Percentiles rank a stretch among this genome's conserved stretches.
Evolutionary conservation across 2,797 vertebrate species (phyloP).

Genomic region (Falco cherrug): DNA sequence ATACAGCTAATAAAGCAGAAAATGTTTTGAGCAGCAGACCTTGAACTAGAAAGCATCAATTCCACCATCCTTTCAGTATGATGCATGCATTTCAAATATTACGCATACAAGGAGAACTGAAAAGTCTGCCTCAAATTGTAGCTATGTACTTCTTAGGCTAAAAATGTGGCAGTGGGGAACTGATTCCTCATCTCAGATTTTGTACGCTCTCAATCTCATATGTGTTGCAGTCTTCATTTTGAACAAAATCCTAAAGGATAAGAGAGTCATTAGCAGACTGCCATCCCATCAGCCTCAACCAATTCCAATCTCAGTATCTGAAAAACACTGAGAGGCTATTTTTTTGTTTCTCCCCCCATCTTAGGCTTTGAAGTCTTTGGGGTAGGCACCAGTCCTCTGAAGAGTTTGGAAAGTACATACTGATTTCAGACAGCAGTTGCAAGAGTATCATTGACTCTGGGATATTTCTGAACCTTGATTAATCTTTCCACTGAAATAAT

Average conservation of each 20-base stretch:
- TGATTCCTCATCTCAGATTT: neutral
- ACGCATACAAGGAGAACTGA: neutral
- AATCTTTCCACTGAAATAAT: constrained; percentile 5
- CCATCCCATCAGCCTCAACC: neutral
- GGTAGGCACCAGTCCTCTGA: neutral
- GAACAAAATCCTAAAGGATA: neutral
- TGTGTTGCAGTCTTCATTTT: constrained; percentile 22
- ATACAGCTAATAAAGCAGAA: constrained; percentile 51
- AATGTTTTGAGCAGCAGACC: constrained; percentile 43
- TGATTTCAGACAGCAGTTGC: neutral
- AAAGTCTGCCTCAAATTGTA: neutral
- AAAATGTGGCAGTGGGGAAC: constrained; percentile 35
- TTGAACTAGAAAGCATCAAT: constrained; percentile 45
- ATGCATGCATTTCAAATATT: constrained; percentile 45
- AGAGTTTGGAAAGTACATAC: neutral
- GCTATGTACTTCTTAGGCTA: neutral
- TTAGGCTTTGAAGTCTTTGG: neutral
- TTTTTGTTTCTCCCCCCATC: neutral
- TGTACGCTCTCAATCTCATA: neutral
- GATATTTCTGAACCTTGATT: constrained; percentile 38
- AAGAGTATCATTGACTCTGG: neutral
- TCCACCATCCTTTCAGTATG: constrained; percentile 18
- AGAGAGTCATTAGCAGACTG: neutral
- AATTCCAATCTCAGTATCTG: neutral
- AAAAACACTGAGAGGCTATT: neutral